Conservation (phyloP, 2,888 invertebrate genomes). For the Cephus sareptanus region DNA sequence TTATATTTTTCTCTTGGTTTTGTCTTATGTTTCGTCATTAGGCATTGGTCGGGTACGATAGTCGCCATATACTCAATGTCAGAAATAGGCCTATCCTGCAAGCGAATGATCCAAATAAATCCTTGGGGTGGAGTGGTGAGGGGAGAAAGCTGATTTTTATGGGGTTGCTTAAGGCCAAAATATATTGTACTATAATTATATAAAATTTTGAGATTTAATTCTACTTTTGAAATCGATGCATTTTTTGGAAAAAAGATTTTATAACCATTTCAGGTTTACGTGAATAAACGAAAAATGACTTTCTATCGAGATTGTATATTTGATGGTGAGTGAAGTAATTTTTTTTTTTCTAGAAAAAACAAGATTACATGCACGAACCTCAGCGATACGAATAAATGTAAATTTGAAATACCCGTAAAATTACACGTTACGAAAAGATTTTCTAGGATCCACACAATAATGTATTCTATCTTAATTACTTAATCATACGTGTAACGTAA, state of each 20-base stretch:
- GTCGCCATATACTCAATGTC: not conserved
- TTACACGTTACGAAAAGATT: not conserved
- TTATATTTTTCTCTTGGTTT: conserved; percentile 13
- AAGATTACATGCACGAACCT: not conserved
- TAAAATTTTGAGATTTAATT: not conserved
- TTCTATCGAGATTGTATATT: not conserved
- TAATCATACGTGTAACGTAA: conserved; percentile 32
- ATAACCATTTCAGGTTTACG: not conserved
- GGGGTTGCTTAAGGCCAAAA: not conserved
- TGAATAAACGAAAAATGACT: not conserved
- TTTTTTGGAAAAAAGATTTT: not conserved
- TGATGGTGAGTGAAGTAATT: not conserved
- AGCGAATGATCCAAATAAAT: not conserved
- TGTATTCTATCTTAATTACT: conserved; percentile 35
- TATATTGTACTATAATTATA: not conserved
- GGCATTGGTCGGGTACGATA: not conserved
- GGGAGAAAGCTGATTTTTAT: not conserved
- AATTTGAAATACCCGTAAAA: conserved; percentile 1
- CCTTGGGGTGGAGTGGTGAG: not conserved
- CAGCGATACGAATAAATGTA: not conserved
- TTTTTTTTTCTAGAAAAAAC: not conserved
- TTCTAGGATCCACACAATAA: not conserved
- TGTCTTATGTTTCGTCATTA: conserved; percentile 17
- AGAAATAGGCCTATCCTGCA: not conserved
- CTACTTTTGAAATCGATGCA: not conserved